Evolutionary conservation across 2,888 invertebrate species (phyloP).

Genomic region (Ametastegia equiseti): DNA sequence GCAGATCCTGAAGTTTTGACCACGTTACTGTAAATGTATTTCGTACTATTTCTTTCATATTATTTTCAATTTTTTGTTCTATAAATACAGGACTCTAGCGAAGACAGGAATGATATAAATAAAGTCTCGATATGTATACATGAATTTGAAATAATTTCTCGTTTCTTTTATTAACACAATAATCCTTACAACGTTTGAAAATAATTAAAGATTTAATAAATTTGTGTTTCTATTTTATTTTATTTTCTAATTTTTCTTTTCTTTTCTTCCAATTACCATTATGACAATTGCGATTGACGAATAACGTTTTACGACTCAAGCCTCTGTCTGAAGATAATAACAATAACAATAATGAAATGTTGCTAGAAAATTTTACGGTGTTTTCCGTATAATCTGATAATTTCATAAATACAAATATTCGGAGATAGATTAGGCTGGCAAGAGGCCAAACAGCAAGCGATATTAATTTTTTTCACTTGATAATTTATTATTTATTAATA

Average conservation of each 20-base stretch:
- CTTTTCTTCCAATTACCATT: not conserved
- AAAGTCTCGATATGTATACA: not conserved
- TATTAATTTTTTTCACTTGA: constrained; percentile 22
- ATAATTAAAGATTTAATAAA: no score
- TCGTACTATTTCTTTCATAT: no score
- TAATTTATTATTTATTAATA: constrained; percentile 27
- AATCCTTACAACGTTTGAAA: constrained; percentile 29
- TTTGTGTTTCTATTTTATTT: no score
- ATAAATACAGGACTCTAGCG: not conserved
- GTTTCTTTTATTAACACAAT: constrained; percentile 35
- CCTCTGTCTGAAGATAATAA: not conserved
- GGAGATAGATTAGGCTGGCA: not conserved
- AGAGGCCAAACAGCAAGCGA: constrained; percentile 30
- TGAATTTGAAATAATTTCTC: constrained; percentile 25
- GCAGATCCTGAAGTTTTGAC: no score
- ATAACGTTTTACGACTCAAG: not conserved
- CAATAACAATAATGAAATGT: not conserved
- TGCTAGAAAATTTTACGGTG: not conserved
- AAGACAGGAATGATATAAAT: not conserved
- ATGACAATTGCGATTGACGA: constrained; percentile 25
- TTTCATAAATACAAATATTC: not conserved
- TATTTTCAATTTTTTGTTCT: no score
- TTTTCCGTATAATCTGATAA: not conserved
- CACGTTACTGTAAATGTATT: no score
- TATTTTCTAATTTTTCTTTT: not conserved